These are phyloP conservation scores for Pseudorhombus dupliciocellatus DNA, from an alignment of 2,113 vertebrate species.

Conservation along the genomic window DNA sequence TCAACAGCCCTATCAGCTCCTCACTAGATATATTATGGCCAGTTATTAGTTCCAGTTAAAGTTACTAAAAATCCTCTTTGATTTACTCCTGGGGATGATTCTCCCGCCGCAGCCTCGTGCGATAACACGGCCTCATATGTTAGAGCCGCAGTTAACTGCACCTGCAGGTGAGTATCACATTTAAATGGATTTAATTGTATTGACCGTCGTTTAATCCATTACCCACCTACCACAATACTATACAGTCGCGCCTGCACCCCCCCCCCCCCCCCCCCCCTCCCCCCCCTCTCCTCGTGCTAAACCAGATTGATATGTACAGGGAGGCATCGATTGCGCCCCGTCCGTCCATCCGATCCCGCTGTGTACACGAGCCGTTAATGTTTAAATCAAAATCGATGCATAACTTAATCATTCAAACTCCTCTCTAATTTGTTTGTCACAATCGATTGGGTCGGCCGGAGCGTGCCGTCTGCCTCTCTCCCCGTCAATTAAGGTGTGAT, in stretches of 20 bases:
- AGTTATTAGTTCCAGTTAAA: constrained; percentile 27
- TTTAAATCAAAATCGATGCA: constrained; percentile 76
- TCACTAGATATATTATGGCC: constrained; percentile 29
- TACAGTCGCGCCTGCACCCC: not conserved
- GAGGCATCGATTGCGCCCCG: constrained; percentile 60
- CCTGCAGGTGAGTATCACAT: not conserved
- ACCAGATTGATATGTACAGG: constrained; percentile 53
- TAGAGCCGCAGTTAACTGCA: too few species aligned
- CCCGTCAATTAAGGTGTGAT: constrained; percentile 61
- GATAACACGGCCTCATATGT: not conserved
- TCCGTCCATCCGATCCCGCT: constrained; percentile 41
- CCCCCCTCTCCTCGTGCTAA: constrained; percentile 34
- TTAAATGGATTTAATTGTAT: constrained; percentile 6
- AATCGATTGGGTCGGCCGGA: constrained; percentile 64
- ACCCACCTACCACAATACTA: not conserved
- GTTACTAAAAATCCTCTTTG: constrained; percentile 31
- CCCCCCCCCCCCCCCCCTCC: not conserved
- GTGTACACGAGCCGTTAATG: constrained; percentile 48
- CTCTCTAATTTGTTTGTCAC: constrained; percentile 76
- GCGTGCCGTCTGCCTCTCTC: constrained; percentile 37
- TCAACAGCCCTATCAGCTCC: constrained; percentile 27
- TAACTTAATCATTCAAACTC: constrained; percentile 75
- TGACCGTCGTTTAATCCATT: not conserved
- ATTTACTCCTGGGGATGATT: constrained; percentile 26
- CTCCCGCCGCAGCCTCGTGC: not conserved